A percentile compares a stretch with the other conserved stretches of the same genome.
Conservation (phyloP, 2,113 vertebrate species). For the Oceanodroma tethys region DNA sequence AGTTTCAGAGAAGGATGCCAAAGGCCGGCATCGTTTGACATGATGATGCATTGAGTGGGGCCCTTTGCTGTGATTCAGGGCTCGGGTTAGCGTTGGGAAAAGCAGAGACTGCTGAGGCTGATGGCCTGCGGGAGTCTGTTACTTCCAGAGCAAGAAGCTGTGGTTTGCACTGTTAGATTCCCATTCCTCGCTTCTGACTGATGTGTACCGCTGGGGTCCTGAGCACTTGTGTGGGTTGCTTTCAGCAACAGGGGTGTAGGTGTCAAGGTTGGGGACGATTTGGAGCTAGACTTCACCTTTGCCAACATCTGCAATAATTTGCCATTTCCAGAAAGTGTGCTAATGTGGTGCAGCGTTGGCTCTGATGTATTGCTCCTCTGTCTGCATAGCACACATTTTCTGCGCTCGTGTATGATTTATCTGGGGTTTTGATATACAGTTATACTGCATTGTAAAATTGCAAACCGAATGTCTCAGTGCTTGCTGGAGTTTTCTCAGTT, state of each 20-base stretch:
- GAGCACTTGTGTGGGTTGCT: neutral
- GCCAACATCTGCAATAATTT: neutral
- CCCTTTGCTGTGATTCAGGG: neutral
- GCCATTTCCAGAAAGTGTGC: neutral
- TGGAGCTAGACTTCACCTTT: neutral
- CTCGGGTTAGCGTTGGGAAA: neutral
- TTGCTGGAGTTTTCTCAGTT: neutral
- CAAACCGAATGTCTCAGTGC: neutral
- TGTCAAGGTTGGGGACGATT: neutral
- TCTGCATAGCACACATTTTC: neutral
- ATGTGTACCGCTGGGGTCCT: neutral
- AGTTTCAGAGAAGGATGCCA: neutral
- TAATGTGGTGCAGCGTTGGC: accelerated
- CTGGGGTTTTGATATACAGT: neutral
- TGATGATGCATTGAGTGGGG: neutral
- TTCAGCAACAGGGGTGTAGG: neutral
- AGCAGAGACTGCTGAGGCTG: neutral
- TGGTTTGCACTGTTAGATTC: neutral
- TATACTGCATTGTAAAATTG: neutral
- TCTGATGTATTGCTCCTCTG: neutral
- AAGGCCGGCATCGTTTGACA: neutral
- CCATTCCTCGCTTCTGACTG: neutral
- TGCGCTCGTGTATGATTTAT: neutral
- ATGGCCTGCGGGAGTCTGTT: neutral
- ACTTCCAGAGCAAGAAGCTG: neutral